Evolutionary conservation across 2,797 vertebrate genomes (phyloP).

Genomic region (Thripadectes ignobilis): DNA sequence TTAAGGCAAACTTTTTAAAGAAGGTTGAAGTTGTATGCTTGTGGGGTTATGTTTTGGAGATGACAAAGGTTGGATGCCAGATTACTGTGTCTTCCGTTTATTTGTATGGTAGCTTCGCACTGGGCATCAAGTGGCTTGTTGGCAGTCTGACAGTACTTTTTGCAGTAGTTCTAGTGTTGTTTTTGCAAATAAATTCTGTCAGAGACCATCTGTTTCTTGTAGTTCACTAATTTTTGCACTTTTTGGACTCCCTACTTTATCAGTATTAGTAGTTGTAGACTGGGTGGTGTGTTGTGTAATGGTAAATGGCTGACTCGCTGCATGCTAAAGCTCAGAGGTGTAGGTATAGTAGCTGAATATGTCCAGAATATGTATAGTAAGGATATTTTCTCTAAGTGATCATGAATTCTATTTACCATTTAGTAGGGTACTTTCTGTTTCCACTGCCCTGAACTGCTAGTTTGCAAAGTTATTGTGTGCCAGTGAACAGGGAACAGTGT

Average conservation of each 20-base stretch:
- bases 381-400: not conserved
- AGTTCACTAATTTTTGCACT: not conserved
- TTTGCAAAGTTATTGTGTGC: not conserved
- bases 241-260: not conserved
- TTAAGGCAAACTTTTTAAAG: not conserved
- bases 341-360: not conserved
- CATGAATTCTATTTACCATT: not conserved
- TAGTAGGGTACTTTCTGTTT: not conserved
- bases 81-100: not conserved
- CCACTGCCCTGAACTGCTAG: not conserved
- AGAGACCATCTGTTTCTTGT: not conserved
- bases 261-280: not conserved
- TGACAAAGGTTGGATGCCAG: not conserved
- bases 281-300: not conserved
- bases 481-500: not conserved
- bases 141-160: not conserved
- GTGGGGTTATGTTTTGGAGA: not conserved
- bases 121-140: not conserved
- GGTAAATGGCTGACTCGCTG: not conserved
- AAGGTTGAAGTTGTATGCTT: not conserved
- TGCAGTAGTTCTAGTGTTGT: not conserved
- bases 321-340: not conserved
- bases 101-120: not conserved
- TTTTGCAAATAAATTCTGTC: not conserved
- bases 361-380: not conserved